phyloP scores from a whole-genome alignment of 2,888 invertebrate genomes.

The Limnephilus lunatus region DNA sequence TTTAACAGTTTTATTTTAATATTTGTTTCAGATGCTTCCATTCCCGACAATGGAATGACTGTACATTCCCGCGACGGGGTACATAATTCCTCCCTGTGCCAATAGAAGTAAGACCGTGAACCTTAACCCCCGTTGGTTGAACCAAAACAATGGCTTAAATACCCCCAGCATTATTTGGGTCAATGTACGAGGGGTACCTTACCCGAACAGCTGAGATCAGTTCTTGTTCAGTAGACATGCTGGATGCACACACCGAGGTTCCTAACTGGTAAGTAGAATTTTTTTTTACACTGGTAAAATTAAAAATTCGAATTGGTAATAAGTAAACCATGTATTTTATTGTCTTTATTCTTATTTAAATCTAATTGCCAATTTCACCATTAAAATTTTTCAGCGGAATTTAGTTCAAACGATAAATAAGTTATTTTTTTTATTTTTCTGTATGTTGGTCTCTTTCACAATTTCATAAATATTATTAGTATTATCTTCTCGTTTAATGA shows the following conservation, averaged over 20 bases:
- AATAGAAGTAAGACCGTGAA: slow-evolving; percentile 35
- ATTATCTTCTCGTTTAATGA: too few relatives aligned
- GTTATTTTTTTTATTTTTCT: too few relatives aligned
- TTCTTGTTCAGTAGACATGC: not conserved
- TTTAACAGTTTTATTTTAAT: not conserved
- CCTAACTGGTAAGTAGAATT: not conserved
- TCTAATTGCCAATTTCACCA: too few relatives aligned
- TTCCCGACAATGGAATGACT: not conserved
- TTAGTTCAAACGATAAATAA: too few relatives aligned
- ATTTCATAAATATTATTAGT: too few relatives aligned
- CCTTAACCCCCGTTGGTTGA: slow-evolving; percentile 33
- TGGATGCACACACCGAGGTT: not conserved
- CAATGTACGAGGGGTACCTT: slow-evolving; percentile 46
- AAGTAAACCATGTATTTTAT: too few relatives aligned
- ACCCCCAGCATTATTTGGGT: slow-evolving; percentile 43
- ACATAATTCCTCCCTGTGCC: slow-evolving; percentile 30
- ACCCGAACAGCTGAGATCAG: slow-evolving; percentile 7
- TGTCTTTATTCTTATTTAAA: too few relatives aligned
- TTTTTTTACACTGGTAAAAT: not conserved
- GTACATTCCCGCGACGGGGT: not conserved
- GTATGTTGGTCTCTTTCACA: too few relatives aligned
- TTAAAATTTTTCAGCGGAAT: too few relatives aligned
- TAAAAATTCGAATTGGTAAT: too few relatives aligned
- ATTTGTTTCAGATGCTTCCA: not conserved
- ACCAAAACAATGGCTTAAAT: slow-evolving; percentile 39